These are phyloP conservation scores for Seira musarum DNA, from an alignment of 2,888 invertebrate species.

Conservation along the genomic window DNA sequence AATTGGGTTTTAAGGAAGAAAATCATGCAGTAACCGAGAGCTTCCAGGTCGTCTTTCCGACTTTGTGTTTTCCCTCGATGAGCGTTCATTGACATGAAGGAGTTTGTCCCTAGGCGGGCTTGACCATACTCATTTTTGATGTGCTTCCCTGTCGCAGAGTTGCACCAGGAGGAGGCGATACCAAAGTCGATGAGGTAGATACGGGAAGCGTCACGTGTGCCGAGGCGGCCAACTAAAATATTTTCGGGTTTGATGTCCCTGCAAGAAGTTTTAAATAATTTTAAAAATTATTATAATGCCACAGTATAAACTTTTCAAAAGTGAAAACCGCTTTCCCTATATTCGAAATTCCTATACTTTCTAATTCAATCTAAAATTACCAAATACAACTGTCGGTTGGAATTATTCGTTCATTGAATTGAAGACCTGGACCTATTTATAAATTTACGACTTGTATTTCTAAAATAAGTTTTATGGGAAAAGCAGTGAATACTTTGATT, in stretches of 20 bases:
- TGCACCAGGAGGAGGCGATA: neutral
- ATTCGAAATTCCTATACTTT: no score
- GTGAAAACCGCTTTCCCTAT: no score
- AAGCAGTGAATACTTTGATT: no score
- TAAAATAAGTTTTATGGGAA: no score
- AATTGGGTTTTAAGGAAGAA: neutral
- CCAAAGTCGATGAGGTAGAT: neutral
- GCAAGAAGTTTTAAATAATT: no score
- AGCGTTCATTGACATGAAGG: neutral
- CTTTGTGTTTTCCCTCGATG: neutral
- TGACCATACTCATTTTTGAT: neutral
- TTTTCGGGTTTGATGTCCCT: neutral
- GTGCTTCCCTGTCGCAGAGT: neutral
- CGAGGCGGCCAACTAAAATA: neutral
- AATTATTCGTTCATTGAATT: no score
- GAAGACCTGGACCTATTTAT: no score
- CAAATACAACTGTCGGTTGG: no score
- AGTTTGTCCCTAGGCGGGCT: neutral
- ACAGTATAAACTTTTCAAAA: no score
- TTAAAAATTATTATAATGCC: no score
- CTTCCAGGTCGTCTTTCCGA: neutral
- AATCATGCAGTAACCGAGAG: neutral
- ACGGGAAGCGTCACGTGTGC: neutral
- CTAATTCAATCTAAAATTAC: no score
- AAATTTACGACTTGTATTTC: no score